Conservation (phyloP, 2,113 vertebrate species). For the Maccullochella peelii region DNA sequence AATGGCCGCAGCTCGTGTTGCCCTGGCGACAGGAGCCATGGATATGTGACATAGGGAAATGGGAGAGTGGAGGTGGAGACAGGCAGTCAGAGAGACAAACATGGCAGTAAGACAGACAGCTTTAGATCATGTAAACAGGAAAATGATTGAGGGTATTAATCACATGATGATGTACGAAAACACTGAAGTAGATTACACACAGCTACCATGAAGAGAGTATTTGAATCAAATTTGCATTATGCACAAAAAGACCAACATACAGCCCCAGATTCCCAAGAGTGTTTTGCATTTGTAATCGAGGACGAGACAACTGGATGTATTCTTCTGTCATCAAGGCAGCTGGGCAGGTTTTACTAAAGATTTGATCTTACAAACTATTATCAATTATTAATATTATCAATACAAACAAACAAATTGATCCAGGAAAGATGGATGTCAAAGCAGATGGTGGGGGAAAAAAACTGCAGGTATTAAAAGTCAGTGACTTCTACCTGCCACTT, state of each 20-base stretch:
- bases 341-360: background rate
- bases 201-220: slow-evolving; percentile 21
- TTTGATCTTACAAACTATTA: background rate
- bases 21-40: slow-evolving; percentile 81
- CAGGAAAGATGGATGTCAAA: background rate
- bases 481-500: slow-evolving; percentile 33
- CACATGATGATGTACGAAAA: background rate
- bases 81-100: slow-evolving; percentile 16
- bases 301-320: background rate
- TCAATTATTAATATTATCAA: too few species aligned
- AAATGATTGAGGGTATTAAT: background rate
- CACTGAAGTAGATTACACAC: background rate
- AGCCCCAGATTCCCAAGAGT: background rate
- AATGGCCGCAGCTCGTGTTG: slow-evolving; percentile 81
- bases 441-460: background rate
- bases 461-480: background rate
- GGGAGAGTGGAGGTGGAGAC: slow-evolving; percentile 63
- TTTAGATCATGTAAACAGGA: background rate
- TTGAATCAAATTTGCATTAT: slow-evolving; percentile 75
- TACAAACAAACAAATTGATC: background rate
- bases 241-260: background rate
- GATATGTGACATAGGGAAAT: slow-evolving; percentile 76
- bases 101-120: background rate
- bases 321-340: background rate
- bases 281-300: slow-evolving; percentile 27